Evolutionary conservation across 2,888 invertebrate species (phyloP).

Genomic region (Andrena trimmerana): DNA sequence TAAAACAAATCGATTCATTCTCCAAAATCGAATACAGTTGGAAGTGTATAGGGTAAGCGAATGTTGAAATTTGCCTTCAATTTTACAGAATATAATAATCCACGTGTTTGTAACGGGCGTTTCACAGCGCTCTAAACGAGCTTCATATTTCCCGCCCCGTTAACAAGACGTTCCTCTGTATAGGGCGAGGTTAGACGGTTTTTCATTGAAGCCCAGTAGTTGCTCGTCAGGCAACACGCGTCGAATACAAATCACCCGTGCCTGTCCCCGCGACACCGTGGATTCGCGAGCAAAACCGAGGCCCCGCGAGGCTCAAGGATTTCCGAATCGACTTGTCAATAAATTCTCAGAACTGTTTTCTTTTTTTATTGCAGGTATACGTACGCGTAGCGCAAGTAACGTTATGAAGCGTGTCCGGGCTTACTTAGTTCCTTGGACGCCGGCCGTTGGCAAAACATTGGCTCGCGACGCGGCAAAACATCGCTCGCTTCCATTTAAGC

Average conservation of each 20-base stretch:
- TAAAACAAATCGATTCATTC: too few relatives aligned
- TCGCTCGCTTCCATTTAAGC: constrained; percentile 44
- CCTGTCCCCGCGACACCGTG: constrained; percentile 4
- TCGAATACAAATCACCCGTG: constrained; percentile 51
- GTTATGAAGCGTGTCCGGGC: constrained; percentile 31
- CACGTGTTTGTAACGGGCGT: constrained; percentile 30
- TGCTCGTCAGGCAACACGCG: constrained; percentile 35
- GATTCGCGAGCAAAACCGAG: constrained; percentile 35
- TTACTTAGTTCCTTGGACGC: constrained; percentile 24
- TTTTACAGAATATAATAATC: neutral
- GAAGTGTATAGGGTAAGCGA: too few relatives aligned
- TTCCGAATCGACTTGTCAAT: constrained; percentile 52
- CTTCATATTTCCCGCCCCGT: constrained; percentile 38
- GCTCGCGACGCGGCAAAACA: constrained; percentile 30
- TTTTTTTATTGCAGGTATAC: constrained; percentile 10
- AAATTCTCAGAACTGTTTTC: constrained; percentile 25
- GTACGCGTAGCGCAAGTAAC: constrained; percentile 13
- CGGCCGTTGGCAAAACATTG: constrained; percentile 31
- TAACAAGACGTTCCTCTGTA: constrained; percentile 54
- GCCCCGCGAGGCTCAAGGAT: constrained; percentile 21
- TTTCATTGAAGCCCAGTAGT: constrained; percentile 22
- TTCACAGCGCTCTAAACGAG: constrained; percentile 1
- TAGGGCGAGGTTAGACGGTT: constrained; percentile 28
- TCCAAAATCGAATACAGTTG: too few relatives aligned
- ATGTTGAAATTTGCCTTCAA: too few relatives aligned